These are phyloP conservation scores for Catharus minimus DNA, from an alignment of 2,113 vertebrate species.

Conservation along the genomic window DNA sequence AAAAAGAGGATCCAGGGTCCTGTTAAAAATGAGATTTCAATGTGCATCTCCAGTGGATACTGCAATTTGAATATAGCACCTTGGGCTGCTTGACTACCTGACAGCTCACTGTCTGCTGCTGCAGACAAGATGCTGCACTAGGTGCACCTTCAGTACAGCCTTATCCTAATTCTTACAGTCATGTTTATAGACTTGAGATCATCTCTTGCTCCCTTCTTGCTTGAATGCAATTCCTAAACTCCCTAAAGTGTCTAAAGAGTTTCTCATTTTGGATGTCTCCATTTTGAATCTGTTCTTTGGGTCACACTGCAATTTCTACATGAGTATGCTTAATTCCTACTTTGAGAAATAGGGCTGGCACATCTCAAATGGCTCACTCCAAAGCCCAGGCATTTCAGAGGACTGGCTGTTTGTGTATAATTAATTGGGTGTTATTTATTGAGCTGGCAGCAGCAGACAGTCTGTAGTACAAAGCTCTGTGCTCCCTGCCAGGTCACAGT, in stretches of 20 bases:
- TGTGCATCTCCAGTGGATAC: not conserved
- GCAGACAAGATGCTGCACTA: not conserved
- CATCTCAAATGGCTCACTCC: not conserved
- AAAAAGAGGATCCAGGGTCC: not conserved
- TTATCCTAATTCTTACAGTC: not conserved
- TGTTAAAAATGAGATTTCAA: not conserved
- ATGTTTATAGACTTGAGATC: fast-evolving
- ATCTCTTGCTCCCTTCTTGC: not conserved
- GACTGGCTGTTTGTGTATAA: not conserved
- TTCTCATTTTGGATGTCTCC: not conserved
- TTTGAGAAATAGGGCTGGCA: not conserved
- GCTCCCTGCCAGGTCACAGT: not conserved
- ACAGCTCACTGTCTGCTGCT: not conserved
- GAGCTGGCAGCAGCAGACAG: not conserved
- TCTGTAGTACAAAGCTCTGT: not conserved
- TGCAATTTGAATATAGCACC: not conserved
- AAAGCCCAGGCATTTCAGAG: not conserved
- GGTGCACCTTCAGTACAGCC: not conserved
- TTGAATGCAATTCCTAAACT: not conserved
- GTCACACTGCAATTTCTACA: not conserved
- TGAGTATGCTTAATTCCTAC: not conserved
- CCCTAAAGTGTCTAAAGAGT: not conserved
- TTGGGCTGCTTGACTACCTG: not conserved
- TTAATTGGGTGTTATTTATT: not conserved
- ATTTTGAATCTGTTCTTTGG: not conserved